phyloP scores from a whole-genome alignment of 2,888 invertebrate genomes.

The Leucoptera coffeella region DNA sequence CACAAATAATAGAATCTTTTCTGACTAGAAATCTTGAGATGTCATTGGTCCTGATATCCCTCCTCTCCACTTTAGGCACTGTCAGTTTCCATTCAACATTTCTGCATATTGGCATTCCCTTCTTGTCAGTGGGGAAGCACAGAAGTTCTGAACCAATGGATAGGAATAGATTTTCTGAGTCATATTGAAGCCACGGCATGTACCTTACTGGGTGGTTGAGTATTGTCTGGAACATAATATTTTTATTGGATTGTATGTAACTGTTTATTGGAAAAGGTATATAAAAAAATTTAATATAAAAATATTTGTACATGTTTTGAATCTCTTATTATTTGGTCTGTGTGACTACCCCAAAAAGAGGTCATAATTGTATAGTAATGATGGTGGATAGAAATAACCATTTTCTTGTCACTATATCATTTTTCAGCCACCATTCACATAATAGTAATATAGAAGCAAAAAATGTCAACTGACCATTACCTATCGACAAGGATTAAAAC shows the following conservation, averaged over 20 bases:
- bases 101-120: slow-evolving; percentile 14
- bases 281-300: too few species aligned
- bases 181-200: slow-evolving; percentile 33
- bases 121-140: slow-evolving; percentile 18
- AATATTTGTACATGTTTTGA: too few species aligned
- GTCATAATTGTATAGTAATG: too few species aligned
- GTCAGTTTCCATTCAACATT: slow-evolving; percentile 17
- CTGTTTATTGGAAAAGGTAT: too few species aligned
- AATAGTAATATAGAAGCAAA: too few species aligned
- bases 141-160: slow-evolving; percentile 22
- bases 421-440: too few species aligned
- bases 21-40: slow-evolving; percentile 33
- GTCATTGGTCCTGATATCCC: slow-evolving; percentile 36
- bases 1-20: slow-evolving; percentile 23
- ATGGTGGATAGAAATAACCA: too few species aligned
- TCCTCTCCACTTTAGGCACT: slow-evolving; percentile 21
- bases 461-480: too few species aligned
- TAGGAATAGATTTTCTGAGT: slow-evolving; percentile 18
- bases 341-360: too few species aligned
- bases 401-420: too few species aligned
- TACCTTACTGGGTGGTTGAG: slow-evolving; percentile 21
- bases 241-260: not conserved
- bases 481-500: too few species aligned
- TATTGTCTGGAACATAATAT: slow-evolving; percentile 19
- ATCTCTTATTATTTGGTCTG: too few species aligned